Base-by-base conservation (phyloP, 1,140 invertebrate species). In the Euura saliciscinereae region DNA sequence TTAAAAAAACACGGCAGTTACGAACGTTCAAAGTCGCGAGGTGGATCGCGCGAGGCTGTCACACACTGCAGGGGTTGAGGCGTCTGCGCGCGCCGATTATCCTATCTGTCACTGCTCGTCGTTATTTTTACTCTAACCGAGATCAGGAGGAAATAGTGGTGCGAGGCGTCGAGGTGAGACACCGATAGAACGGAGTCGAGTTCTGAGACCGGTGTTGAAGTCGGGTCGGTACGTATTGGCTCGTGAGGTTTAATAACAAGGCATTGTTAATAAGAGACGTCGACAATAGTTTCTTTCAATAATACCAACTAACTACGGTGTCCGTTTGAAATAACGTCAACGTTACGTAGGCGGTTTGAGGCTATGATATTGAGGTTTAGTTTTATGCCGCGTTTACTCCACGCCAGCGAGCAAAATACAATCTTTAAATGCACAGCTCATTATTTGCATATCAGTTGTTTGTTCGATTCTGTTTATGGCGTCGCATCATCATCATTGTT, bases 271-370 rank as follows among this genome's bases (percentile, higher is more conserved):
- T 80, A 80, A 81, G 79, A 76, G 77, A 59, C 51, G 51, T 71
- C 76, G 77, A 85, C 84, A 85, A 85, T 85, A 82, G 83, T 84
- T 84, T 80, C 78, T 84, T 85, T 85, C 76, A 82, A 86, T 85
- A 82, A 83, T 80, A 84, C 72, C 73, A 71, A 59, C 51, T 59
- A 59, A 59, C 8, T 59, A 59, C 13, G 13, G 8, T 59, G 51
- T 59, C 13, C 13, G 8, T 59, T 59, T 59, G 10, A 59, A 59
- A 59, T 59, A 59, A 59, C 51, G 8, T 11, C 51, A n/a, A 28
- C 51, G 13, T 59, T 59, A 59, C 13, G 13, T 11, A 59, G 13
- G 3, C 51, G 28, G 28, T 0, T 28, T 28, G 28, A 28, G 28
- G 28, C 28, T 28, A 28, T 28, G 28, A 28, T 28, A 28, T 28